Conservation (phyloP, 2,888 invertebrate species). For the Penaeus monodon region DNA sequence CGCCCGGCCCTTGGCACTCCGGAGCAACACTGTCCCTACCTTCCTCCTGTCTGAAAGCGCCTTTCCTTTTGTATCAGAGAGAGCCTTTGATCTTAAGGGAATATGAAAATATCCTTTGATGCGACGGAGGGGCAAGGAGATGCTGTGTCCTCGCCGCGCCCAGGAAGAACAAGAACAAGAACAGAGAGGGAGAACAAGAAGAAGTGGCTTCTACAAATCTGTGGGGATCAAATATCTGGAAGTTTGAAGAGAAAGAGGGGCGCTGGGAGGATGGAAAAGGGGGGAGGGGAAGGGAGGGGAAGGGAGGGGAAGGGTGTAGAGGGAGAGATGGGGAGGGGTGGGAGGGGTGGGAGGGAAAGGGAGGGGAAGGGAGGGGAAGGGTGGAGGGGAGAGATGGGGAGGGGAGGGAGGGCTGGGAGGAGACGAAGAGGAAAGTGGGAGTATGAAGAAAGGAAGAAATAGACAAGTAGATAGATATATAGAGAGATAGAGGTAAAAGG, state of each 20-base stretch:
- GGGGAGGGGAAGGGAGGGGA: not conserved
- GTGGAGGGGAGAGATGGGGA: not conserved
- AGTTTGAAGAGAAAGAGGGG: conserved; percentile 22
- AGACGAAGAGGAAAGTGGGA: not conserved
- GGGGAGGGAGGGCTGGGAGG: not conserved
- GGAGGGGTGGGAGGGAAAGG: no score
- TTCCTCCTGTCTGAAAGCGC: no score
- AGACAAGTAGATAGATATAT: conserved; percentile 1
- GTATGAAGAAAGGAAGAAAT: not conserved
- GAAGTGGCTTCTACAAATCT: conserved; percentile 28
- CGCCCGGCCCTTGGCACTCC: no score
- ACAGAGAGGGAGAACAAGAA: not conserved
- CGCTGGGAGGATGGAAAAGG: not conserved
- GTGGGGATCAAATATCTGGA: conserved; percentile 34
- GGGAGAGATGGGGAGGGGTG: not conserved
- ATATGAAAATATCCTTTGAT: conserved; percentile 43
- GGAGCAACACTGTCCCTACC: no score
- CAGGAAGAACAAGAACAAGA: no score
- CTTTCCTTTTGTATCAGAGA: conserved; percentile 34
- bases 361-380: not conserved
- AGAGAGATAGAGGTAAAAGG: not conserved
- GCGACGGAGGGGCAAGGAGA: conserved; percentile 5
- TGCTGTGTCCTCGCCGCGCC: no score
- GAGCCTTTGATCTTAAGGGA: conserved; percentile 33
- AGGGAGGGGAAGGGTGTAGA: not conserved